Conservation (phyloP, 2,888 invertebrate species). For the Eupithecia exiguata region DNA sequence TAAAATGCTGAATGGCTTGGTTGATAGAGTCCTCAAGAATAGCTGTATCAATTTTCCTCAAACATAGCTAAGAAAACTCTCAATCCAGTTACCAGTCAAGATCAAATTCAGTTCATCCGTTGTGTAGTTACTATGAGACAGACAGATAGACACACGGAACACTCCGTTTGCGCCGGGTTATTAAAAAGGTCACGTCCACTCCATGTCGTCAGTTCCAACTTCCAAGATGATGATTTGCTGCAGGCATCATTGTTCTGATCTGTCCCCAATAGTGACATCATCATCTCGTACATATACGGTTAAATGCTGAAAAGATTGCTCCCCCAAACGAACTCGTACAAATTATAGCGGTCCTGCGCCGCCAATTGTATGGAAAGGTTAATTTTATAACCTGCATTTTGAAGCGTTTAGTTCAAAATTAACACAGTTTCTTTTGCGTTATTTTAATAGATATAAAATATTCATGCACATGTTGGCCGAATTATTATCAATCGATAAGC, state of each 20-base stretch:
- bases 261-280: neutral
- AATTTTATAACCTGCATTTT: neutral
- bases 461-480: neutral
- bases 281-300: neutral
- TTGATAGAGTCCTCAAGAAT: neutral
- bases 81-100: neutral
- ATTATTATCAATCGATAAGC: neutral
- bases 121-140: neutral
- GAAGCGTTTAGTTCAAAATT: neutral
- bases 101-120: neutral
- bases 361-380: neutral
- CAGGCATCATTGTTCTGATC: neutral
- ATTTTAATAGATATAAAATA: neutral
- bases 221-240: neutral
- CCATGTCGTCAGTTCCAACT: neutral
- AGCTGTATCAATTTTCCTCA: neutral
- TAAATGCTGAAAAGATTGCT: neutral
- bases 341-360: neutral
- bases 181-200: neutral
- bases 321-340: neutral
- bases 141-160: neutral
- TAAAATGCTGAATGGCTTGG: neutral
- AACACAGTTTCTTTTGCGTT: neutral
- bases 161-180: neutral
- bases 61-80: neutral